Evolutionary conservation across 23 tunicate genomes (phyloP).

Genomic region (Ciona savignyi): DNA sequence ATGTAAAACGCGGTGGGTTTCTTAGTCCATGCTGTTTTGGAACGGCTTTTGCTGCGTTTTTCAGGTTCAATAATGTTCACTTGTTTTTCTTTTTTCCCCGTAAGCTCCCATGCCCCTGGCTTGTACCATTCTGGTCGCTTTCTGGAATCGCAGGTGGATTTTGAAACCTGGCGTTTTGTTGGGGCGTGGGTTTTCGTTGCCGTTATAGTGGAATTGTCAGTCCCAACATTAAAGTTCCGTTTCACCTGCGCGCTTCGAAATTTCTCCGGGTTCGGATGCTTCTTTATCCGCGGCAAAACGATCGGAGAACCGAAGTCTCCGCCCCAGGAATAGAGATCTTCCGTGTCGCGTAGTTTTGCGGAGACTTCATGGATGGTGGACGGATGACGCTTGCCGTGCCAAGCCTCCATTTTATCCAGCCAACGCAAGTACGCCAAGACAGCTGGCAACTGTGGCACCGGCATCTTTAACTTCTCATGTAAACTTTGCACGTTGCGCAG

Average conservation of each 20-base stretch:
- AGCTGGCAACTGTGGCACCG: conserved; percentile 57
- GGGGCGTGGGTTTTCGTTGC: not conserved
- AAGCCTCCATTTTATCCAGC: conserved; percentile 79
- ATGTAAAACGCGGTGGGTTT: conserved; percentile 68
- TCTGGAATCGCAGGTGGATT: no score
- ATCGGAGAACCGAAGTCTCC: conserved; percentile 52
- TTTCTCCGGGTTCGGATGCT: conserved; percentile 67
- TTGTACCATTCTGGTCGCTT: no score
- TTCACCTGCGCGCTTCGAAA: conserved; percentile 47
- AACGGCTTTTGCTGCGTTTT: no score
- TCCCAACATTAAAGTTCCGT: not conserved
- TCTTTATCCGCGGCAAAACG: conserved; percentile 55
- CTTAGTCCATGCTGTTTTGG: not conserved
- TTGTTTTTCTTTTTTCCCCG: not conserved
- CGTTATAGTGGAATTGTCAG: not conserved
- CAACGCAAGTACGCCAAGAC: conserved; percentile 64
- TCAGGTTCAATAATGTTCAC: not conserved
- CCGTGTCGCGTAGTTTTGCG: conserved; percentile 30
- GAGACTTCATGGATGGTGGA: conserved; percentile 24
- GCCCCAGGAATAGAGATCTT: conserved; percentile 57
- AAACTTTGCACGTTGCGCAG: conserved; percentile 26
- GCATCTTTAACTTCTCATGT: conserved; percentile 33
- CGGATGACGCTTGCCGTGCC: conserved; percentile 43
- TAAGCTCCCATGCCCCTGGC: not conserved
- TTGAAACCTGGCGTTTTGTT: not conserved